A percentile compares a stretch with the other conserved stretches of the same genome.
Evolutionary conservation across 2,113 vertebrate genomes (phyloP).

Genomic region (Centrocercus urophasianus): DNA sequence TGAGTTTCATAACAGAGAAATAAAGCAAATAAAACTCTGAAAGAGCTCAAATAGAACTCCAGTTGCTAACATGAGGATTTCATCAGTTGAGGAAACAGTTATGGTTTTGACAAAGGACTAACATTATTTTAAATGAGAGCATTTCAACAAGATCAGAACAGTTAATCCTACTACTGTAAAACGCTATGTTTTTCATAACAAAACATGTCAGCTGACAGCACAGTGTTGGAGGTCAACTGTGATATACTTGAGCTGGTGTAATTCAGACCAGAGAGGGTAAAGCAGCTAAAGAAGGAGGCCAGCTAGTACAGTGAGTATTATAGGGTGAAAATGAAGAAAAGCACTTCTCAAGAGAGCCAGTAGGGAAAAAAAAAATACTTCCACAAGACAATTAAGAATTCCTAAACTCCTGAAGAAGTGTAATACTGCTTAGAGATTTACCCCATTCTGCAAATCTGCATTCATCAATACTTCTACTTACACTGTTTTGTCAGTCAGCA

Average conservation of each 20-base stretch:
- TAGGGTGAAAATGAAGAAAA: neutral
- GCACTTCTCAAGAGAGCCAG: neutral
- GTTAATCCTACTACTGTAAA: neutral
- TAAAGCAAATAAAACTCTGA: neutral
- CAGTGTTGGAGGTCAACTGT: fast-evolving
- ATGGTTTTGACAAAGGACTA: neutral
- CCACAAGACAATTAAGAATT: neutral
- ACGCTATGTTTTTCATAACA: neutral
- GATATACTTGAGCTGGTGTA: neutral
- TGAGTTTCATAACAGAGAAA: neutral
- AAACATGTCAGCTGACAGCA: neutral
- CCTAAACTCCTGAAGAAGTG: neutral
- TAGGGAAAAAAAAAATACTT: neutral
- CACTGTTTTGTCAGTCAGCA: neutral
- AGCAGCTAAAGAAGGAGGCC: neutral
- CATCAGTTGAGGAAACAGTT: neutral
- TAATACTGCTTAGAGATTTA: neutral
- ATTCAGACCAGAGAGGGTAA: neutral
- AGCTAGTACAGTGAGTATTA: fast-evolving
- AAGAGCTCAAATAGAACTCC: neutral
- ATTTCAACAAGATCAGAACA: neutral
- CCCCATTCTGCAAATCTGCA: neutral
- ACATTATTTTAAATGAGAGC: neutral
- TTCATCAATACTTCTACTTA: neutral
- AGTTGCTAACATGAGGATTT: neutral